These are phyloP conservation scores for Chrysodeixis includens DNA, from an alignment of 2,888 invertebrate genomes.

Conservation along the genomic window DNA sequence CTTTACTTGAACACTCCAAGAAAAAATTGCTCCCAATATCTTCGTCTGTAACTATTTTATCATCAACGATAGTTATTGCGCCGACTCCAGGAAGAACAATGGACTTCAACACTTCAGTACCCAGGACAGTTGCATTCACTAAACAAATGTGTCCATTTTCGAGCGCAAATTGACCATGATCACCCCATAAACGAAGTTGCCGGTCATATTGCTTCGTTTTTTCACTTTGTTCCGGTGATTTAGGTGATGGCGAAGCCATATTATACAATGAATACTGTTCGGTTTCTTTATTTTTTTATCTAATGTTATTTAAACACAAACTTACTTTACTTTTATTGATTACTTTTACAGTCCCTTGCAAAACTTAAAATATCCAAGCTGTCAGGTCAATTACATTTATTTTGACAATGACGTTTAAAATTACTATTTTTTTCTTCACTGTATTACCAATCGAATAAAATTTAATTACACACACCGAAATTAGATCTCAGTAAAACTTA, in stretches of 20 bases:
- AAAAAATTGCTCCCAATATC: conserved; percentile 99
- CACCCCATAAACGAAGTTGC: conserved; percentile 98
- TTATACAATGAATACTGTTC: conserved; percentile 11
- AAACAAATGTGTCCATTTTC: conserved; percentile 97
- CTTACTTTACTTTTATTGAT: neutral
- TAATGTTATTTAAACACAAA: neutral
- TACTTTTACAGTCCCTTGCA: neutral
- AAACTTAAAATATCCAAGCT: neutral
- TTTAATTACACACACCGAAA: neutral
- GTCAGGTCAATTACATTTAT: neutral
- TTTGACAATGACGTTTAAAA: neutral
- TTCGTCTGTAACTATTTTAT: conserved; percentile 94
- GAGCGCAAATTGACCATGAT: conserved; percentile 97
- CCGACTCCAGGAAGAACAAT: conserved; percentile 98
- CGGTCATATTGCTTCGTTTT: conserved; percentile 94
- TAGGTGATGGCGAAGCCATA: conserved; percentile 92
- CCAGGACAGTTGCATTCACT: conserved; percentile 97
- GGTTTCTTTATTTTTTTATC: neutral
- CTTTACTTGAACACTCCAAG: conserved; percentile 94
- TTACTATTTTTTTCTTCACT: neutral
- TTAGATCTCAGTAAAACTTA: neutral
- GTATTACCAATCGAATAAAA: neutral
- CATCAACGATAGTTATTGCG: conserved; percentile 97
- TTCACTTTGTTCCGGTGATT: conserved; percentile 93
- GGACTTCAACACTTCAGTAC: conserved; percentile 98